Evolutionary conservation across 1,140 invertebrate species (phyloP).

Genomic region (Cepaea nemoralis): DNA sequence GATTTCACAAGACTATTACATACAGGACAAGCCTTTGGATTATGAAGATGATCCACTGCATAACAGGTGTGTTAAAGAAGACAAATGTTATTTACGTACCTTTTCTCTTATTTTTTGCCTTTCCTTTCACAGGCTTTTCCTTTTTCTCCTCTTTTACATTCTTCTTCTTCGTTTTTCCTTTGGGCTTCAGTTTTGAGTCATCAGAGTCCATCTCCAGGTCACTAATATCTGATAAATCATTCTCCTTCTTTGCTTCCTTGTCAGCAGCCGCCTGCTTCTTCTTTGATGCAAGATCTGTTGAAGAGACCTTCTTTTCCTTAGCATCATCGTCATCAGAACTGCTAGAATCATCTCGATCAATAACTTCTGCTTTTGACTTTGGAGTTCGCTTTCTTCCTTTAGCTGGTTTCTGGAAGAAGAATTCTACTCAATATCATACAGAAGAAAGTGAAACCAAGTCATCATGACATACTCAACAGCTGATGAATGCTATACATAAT

Average conservation of each 20-base stretch:
- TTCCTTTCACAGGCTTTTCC: slow-evolving; percentile 36
- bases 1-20: too few relatives aligned
- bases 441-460: too few relatives aligned
- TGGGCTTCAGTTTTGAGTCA: slow-evolving; percentile 76
- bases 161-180: slow-evolving; percentile 72
- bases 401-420: slow-evolving; percentile 32
- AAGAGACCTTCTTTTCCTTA: slow-evolving; percentile 53
- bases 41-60: too few relatives aligned
- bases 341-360: slow-evolving; percentile 62
- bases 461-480: too few relatives aligned
- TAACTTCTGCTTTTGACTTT: slow-evolving; percentile 62
- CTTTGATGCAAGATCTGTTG: slow-evolving; percentile 37
- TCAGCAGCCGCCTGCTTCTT: slow-evolving; percentile 62
- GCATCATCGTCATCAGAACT: slow-evolving; percentile 47
- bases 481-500: too few relatives aligned
- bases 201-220: slow-evolving; percentile 69
- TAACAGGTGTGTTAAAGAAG: too few relatives aligned
- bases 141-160: slow-evolving; percentile 75
- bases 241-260: slow-evolving; percentile 57
- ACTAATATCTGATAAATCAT: slow-evolving; percentile 53
- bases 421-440: too few relatives aligned
- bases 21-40: too few relatives aligned
- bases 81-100: background rate
- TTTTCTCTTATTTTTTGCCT: slow-evolving; percentile 43
- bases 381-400: slow-evolving; percentile 57